phyloP scores from a whole-genome alignment of 2,888 invertebrate species.

The Aricia artaxerxes region DNA sequence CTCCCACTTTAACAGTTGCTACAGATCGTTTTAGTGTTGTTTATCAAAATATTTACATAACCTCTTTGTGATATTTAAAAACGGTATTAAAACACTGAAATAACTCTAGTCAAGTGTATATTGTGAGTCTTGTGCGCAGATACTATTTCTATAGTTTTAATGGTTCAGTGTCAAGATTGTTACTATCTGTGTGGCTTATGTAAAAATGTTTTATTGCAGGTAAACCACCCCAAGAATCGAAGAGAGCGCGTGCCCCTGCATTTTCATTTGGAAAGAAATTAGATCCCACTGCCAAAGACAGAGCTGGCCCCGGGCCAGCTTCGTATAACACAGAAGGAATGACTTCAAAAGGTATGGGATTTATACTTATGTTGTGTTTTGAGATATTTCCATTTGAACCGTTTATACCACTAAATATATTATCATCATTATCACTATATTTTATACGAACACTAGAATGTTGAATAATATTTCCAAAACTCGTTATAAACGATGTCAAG shows the following conservation, averaged over 20 bases:
- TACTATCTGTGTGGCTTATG: not conserved
- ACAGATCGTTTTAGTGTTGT: not conserved
- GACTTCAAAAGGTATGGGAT: constrained; percentile 86
- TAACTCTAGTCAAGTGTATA: not conserved
- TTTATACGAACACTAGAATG: not conserved
- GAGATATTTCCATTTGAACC: not conserved
- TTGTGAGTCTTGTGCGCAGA: not conserved
- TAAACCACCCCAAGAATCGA: constrained; percentile 88
- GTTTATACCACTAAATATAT: not conserved
- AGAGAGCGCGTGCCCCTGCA: constrained; percentile 88
- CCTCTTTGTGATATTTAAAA: not conserved
- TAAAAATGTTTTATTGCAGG: constrained; percentile 73
- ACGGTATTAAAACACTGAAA: not conserved
- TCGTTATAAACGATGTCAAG: not conserved
- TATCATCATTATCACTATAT: not conserved
- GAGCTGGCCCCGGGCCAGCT: constrained; percentile 93
- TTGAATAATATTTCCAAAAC: not conserved
- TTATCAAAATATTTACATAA: not conserved
- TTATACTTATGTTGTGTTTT: not conserved
- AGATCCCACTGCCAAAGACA: constrained; percentile 75
- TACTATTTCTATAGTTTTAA: not conserved
- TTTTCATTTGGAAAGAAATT: constrained; percentile 89
- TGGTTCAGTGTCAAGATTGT: not conserved
- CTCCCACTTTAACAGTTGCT: not conserved
- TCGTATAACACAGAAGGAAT: constrained; percentile 93